Base-by-base conservation (phyloP, 2,797 vertebrate genomes). In the Eleutherodactylus coqui region DNA sequence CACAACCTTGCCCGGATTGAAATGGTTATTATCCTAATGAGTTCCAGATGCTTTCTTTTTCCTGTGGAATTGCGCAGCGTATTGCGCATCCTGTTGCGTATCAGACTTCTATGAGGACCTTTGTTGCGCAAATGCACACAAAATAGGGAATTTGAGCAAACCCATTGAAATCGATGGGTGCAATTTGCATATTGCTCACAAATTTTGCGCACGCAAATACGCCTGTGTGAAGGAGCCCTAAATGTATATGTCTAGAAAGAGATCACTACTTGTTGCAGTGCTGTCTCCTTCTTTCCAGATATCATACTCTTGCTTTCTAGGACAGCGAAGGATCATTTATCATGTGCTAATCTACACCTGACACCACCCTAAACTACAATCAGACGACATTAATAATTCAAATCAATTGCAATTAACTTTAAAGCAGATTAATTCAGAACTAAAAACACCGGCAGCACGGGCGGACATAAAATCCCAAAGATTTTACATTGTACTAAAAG, bases 361-460 rank as follows among this genome's bases (percentile, higher is more conserved):
- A 87, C 82, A 81, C 80, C 86, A 76, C 70, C 49, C 76, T 79
- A 79, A 84, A 87, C 70, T 58, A 84, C 86, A 81, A 81, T 85
- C 75, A 73, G 11, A 62, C 89, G 78, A 83, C 32, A 69, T 89
- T 91, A 91, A 86, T 88, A 88, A 89, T 49, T 49, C 79, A 41
- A 47, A 55, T 83, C 89, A 88, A 88, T 77, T 83, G 36, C 80
- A 87, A 88, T 85, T 58, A 91, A 38, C 85, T 87, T 82, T 62
- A 86, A 90, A 70, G 21, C 80, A 86, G 64, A 5, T 53, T 86
- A 89, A 49, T 88, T 89, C 75, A 69, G n/a, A 80, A 88, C 67
- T 86, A 87, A 82, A 47, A 87, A 91, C 78, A 89, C 75, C 81
- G 64, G 83, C 82, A 91, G 85, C 82, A 83, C 51, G 91, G 83